Evolutionary conservation across 2,888 invertebrate genomes (phyloP).

Genomic region (Conchocele bisecta): DNA sequence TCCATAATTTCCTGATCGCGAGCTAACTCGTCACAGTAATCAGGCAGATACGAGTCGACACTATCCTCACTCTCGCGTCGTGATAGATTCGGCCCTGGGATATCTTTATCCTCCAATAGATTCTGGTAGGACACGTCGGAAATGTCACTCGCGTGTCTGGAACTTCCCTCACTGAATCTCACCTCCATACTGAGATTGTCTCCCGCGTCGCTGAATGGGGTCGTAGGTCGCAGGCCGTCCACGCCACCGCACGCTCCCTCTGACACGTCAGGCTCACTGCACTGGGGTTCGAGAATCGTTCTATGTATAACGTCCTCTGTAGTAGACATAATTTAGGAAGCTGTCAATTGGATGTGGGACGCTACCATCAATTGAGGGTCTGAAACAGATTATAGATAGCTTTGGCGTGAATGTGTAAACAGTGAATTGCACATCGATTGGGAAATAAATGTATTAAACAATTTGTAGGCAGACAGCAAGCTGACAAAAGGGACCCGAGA

Average conservation of each 20-base stretch:
- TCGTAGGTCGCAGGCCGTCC: slow-evolving; percentile 50
- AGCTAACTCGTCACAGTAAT: slow-evolving; percentile 69
- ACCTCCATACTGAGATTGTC: slow-evolving; percentile 82
- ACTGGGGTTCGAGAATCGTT: too few relatives aligned
- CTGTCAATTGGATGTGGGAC: too few relatives aligned
- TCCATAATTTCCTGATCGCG: slow-evolving; percentile 56
- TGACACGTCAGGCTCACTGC: slow-evolving; percentile 49
- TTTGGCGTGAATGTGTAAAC: too few relatives aligned
- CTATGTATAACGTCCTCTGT: too few relatives aligned
- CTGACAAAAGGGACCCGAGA: too few relatives aligned
- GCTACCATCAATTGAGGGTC: too few relatives aligned
- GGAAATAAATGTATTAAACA: too few relatives aligned
- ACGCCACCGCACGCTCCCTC: slow-evolving; percentile 67
- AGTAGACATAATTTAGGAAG: too few relatives aligned
- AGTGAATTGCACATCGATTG: too few relatives aligned
- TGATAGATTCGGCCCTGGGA: slow-evolving; percentile 62
- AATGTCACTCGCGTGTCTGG: slow-evolving; percentile 80
- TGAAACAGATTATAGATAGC: too few relatives aligned
- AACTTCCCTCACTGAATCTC: slow-evolving; percentile 80
- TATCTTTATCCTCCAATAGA: slow-evolving; percentile 75
- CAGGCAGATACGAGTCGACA: slow-evolving; percentile 72
- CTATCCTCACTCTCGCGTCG: slow-evolving; percentile 77
- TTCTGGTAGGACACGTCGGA: slow-evolving; percentile 80
- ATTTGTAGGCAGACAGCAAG: too few relatives aligned
- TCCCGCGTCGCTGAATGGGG: slow-evolving; percentile 67